Evolutionary conservation across 2,113 vertebrate species (phyloP).

Genomic region (Nestor notabilis): DNA sequence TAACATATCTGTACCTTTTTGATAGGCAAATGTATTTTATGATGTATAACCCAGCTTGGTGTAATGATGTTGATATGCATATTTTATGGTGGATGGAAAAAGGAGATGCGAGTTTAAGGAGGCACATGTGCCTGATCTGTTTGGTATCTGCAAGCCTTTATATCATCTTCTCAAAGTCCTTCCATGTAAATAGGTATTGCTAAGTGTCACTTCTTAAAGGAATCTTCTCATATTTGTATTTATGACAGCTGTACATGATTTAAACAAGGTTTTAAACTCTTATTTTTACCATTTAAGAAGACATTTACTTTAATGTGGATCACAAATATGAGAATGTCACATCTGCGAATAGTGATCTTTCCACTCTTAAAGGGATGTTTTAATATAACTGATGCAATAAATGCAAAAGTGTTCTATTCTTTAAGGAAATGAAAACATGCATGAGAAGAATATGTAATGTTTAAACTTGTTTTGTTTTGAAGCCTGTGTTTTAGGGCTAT

Average conservation of each 20-base stretch:
- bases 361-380: neutral
- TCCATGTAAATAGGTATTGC: neutral
- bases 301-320: neutral
- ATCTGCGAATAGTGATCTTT: neutral
- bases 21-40: neutral
- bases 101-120: conserved; percentile 21
- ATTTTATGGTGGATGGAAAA: neutral
- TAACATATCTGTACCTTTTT: neutral
- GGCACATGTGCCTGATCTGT: conserved; percentile 18
- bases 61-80: neutral
- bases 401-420: neutral
- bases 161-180: neutral
- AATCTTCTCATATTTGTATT: neutral
- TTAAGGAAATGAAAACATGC: neutral
- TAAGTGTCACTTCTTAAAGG: conserved; percentile 10
- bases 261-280: neutral
- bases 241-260: neutral
- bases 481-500: neutral
- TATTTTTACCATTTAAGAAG: neutral
- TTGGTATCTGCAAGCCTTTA: neutral
- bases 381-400: neutral
- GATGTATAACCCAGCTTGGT: neutral
- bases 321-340: neutral
- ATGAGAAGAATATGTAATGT: neutral
- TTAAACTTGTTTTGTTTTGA: neutral